Evolutionary conservation across 2,888 invertebrate genomes (phyloP).

Genomic region (Liodrosophila aerea): DNA sequence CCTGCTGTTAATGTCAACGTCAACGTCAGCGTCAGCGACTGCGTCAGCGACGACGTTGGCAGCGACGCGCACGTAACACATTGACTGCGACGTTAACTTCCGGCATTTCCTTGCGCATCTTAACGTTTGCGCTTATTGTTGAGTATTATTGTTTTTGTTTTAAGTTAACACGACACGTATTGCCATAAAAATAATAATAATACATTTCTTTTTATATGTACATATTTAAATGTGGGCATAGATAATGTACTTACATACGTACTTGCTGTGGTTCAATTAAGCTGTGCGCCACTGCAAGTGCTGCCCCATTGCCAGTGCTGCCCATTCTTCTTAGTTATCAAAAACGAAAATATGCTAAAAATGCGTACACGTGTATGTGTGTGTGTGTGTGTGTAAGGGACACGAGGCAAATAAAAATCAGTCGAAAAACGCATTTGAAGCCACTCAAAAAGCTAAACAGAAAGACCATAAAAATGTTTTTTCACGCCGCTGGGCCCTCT

Average conservation of each 20-base stretch:
- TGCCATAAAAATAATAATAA: constrained; percentile 42
- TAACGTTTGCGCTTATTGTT: constrained; percentile 11
- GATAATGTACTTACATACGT: no score
- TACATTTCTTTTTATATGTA: no score
- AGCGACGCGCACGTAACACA: constrained; percentile 31
- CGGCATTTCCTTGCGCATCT: constrained; percentile 71
- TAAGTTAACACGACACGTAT: constrained; percentile 51
- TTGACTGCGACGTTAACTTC: constrained; percentile 58
- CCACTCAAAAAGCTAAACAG: constrained; percentile 67
- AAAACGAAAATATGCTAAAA: constrained; percentile 64
- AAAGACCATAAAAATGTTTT: constrained; percentile 61
- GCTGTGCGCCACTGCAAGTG: no score
- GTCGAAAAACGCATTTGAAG: constrained; percentile 68
- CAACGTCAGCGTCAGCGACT: constrained; percentile 16
- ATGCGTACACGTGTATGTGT: constrained; percentile 32
- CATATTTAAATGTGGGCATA: no score
- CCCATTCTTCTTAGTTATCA: constrained; percentile 29
- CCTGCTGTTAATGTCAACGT: constrained; percentile 61
- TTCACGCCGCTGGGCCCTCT: constrained; percentile 47
- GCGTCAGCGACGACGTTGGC: constrained; percentile 26
- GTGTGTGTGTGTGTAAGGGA: constrained; percentile 2
- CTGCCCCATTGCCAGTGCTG: not conserved
- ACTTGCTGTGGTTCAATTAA: no score
- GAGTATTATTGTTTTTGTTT: constrained; percentile 22
- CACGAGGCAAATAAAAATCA: constrained; percentile 64